A percentile compares a stretch with the other conserved stretches of the same genome.
Evolutionary conservation across 2,797 vertebrate species (phyloP).

Genomic region (Coendou prehensilis): DNA sequence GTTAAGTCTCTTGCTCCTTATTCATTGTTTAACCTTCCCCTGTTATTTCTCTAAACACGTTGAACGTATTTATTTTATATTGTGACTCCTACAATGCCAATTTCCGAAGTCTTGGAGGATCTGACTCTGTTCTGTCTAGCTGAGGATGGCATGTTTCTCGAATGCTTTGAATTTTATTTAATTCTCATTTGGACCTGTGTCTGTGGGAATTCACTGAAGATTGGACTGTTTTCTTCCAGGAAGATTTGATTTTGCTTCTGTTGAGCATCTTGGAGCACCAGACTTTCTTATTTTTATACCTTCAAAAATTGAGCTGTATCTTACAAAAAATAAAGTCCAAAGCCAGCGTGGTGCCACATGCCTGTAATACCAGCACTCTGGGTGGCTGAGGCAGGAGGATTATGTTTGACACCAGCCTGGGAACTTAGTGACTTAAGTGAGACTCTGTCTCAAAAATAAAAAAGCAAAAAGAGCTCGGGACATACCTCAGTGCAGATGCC

Average conservation of each 20-base stretch:
- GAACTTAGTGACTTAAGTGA: not conserved
- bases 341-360: not conserved
- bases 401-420: not conserved
- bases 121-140: not conserved
- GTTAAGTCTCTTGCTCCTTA: not conserved
- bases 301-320: conserved; percentile 1
- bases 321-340: not conserved
- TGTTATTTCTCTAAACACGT: conserved; percentile 4
- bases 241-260: conserved; percentile 49
- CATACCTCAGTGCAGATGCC: not conserved
- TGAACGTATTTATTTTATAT: conserved; percentile 14
- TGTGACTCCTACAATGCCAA: not conserved
- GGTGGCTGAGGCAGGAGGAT: not conserved
- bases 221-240: not conserved
- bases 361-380: not conserved
- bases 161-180: conserved; percentile 48
- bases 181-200: not conserved
- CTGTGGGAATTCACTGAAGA: conserved; percentile 34
- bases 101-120: not conserved
- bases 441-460: not conserved
- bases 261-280: not conserved
- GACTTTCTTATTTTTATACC: conserved; percentile 22
- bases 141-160: not conserved
- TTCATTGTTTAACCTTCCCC: not conserved
- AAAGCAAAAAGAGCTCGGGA: not conserved